Base-by-base conservation (phyloP, 2,888 invertebrate genomes). In the Sesamia inferens region DNA sequence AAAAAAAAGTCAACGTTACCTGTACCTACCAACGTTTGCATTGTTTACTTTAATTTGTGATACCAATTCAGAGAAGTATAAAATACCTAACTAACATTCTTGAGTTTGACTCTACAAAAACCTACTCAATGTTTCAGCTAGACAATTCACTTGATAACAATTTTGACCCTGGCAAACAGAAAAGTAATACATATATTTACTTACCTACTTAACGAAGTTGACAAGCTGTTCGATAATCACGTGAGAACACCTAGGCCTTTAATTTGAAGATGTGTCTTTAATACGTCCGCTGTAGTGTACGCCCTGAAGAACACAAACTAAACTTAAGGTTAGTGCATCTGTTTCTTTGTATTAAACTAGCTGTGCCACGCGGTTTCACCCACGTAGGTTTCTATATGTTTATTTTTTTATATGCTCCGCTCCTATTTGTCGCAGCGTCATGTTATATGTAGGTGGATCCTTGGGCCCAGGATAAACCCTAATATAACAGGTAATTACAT, bases 161-260 rank as follows among this genome's bases (percentile, higher is more conserved):
- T 62, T 71, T 47, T 63, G 78, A 66, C 77, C 77, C 51, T 77
- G 78, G 71, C 57, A 58, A 11, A 62, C 66, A 66, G 62, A 51
- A 62, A 64, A 70, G 13, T 66, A 62, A 63, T 62, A 48, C 71
- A 55, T 51, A 48, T 74, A 74, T 14, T 39, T 63, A 74, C 22
- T 13, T 61, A 68, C 39, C 39, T 57, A 65, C 55, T 39, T 31
- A 13, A 11, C 31, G 42, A 16, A 62, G 51, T 61, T 71, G 65
- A 54, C 71, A 44, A 66, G 57, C 64, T 55, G 61, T 47, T 59
- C 51, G 55, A 19, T 65, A 13, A n/a, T 61, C 67, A n/a, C 51
- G 66, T 67, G 48, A 14, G 11, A 1, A 16, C 6, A 63, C 11
- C 22, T 16, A 42, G 39, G 16, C 51, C 48, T 48, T 16, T 63